Evolutionary conservation across 2,113 vertebrate genomes (phyloP), one percentile per base, ranked within the genome.

Genomic region (Plecturocebus donacophilus): DNA sequence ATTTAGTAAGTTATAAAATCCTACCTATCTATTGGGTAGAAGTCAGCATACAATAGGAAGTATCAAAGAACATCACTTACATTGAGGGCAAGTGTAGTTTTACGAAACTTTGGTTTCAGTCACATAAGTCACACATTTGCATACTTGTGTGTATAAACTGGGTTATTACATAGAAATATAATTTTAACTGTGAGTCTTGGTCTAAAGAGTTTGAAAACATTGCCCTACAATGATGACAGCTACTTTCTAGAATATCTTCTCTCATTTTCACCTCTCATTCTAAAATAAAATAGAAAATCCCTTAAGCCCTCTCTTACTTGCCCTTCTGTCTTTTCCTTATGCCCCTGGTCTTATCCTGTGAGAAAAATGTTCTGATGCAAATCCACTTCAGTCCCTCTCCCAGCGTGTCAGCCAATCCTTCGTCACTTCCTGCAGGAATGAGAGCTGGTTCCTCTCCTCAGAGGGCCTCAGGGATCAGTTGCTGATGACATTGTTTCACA

Each of bases 341-440:
- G 61, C 61, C 2, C 27, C 40, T 71, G 3, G 0, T 66, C 64
- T 49, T 20, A 52, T 87, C 40, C 56, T 56, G 47, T 30, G 75
- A 95, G 75, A 58, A n/a, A 35, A 68, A 32, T 16, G 56, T 40
- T 32, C 66, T 30, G 17, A 38, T 30, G 77, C 7, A 52, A 73
- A 81, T 12, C 56, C 17, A 17, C 8, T 30, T 76, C 25, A 8
- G 40, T 27, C 32, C 42, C 16, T n/a, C n/a, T 23, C 40, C 42
- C 23, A 25, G 19, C 27, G 20, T 1, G 1, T 38, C 54, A 19
- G 9, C 38, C 9, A 9, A 20, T 19, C 12, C 54, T 0, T 0
- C 23, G 10, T 66, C 64, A 19, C 45, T 17, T 61, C 40, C 61
- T 30, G 12, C 2, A 5, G 61, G 61, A 32, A 64, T 64, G 27